phyloP scores from a whole-genome alignment of 1,140 invertebrate genomes.

The Parapsyche elsis region DNA sequence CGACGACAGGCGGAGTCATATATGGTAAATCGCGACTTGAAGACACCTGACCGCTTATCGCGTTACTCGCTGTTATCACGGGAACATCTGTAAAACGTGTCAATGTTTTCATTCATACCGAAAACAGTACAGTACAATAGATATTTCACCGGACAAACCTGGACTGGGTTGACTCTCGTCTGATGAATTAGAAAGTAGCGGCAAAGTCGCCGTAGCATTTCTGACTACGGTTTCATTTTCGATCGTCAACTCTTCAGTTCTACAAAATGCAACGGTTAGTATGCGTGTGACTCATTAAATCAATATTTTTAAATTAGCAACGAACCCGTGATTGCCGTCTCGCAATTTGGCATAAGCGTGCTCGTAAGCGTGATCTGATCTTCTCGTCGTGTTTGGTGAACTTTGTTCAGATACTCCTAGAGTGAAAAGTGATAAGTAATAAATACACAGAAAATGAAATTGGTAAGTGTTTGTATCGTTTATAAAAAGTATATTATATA shows the following conservation, averaged over 20 bases:
- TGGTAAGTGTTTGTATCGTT: background rate
- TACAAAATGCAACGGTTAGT: conserved; percentile 2
- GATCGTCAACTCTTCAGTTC: conserved; percentile 35
- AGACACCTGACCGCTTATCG: conserved; percentile 83
- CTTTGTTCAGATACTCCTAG: conserved; percentile 53
- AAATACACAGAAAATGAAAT: conserved; percentile 13
- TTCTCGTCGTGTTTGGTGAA: conserved; percentile 58
- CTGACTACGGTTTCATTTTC: conserved; percentile 40
- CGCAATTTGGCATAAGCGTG: conserved; percentile 66
- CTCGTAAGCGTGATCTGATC: conserved; percentile 65
- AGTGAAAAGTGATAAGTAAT: conserved; percentile 30
- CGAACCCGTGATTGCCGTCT: conserved; percentile 61
- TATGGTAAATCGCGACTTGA: conserved; percentile 90
- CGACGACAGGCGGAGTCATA: conserved; percentile 83
- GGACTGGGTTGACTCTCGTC: conserved; percentile 48
- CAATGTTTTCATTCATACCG: background rate
- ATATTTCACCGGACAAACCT: conserved; percentile 41
- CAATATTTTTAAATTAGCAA: background rate
- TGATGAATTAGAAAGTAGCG: conserved; percentile 21
- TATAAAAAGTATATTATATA: background rate
- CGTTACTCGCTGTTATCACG: conserved; percentile 76
- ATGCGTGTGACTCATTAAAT: background rate
- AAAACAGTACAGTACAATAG: background rate
- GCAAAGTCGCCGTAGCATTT: conserved; percentile 37
- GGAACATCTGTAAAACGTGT: conserved; percentile 57